Percentiles rank a stretch among this genome's conserved stretches.
Conservation (phyloP, 2,113 vertebrate species). For the Pachycephala philippinensis region DNA sequence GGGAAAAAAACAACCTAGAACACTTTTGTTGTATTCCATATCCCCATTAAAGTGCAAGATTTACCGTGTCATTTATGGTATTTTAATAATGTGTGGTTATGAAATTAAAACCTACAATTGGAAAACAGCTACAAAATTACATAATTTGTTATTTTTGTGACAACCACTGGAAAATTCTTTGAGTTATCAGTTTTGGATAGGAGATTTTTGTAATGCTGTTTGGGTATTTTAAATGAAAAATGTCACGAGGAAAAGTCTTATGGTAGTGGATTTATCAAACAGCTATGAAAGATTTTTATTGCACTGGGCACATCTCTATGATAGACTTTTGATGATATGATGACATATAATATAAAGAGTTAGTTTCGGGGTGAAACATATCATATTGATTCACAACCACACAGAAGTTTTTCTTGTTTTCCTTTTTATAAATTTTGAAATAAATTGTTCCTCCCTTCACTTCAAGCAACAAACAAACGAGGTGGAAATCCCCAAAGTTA, state of each 20-base stretch:
- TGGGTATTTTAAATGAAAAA: not conserved
- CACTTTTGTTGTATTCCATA: not conserved
- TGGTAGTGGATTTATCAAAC: not conserved
- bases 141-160: not conserved
- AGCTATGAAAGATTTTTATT: not conserved
- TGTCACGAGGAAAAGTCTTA: not conserved
- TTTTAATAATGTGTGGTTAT: not conserved
- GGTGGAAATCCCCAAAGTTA: not conserved
- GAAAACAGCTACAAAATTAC: not conserved
- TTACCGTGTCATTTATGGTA: not conserved
- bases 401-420: not conserved
- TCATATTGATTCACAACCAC: not conserved
- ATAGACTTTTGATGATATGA: not conserved
- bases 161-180: not conserved
- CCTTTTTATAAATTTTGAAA: not conserved
- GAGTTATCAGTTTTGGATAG: not conserved
- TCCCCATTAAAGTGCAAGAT: not conserved
- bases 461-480: not conserved
- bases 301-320: not conserved
- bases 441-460: not conserved
- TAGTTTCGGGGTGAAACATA: not conserved
- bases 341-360: not conserved
- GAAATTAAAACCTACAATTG: not conserved
- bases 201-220: not conserved
- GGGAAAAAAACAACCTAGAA: not conserved